Conservation (phyloP, 1,140 invertebrate species). For the Temnothorax curvispinosus region DNA sequence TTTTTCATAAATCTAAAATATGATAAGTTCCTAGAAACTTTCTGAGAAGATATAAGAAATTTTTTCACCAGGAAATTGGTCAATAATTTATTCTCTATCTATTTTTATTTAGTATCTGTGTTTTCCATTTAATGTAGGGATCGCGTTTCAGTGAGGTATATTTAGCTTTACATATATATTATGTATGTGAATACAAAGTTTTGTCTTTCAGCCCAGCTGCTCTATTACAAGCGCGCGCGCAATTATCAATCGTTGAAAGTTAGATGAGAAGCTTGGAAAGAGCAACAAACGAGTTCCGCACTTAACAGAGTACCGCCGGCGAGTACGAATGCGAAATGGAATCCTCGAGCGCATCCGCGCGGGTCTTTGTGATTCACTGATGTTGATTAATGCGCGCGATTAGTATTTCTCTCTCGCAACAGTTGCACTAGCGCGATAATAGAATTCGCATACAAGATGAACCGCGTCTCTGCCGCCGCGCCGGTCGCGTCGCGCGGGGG, state of each 20-base stretch:
- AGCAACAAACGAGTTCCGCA: slow-evolving; percentile 31
- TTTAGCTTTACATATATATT: background rate
- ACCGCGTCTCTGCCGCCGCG: background rate
- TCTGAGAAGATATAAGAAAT: too few species aligned
- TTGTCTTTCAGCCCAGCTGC: background rate
- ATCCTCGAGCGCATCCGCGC: background rate
- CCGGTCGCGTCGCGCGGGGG: background rate
- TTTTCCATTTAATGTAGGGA: background rate
- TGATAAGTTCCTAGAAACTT: too few species aligned
- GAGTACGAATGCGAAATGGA: slow-evolving; percentile 7
- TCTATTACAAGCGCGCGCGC: background rate
- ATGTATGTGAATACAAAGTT: background rate
- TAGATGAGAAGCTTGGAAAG: background rate
- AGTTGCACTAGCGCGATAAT: slow-evolving; percentile 10
- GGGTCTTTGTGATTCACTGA: slow-evolving; percentile 47
- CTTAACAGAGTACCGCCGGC: background rate
- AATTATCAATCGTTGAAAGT: slow-evolving; percentile 41
- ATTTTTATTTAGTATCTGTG: background rate
- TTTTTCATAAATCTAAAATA: too few species aligned
- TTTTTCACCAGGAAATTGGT: too few species aligned
- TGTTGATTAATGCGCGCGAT: slow-evolving; percentile 51
- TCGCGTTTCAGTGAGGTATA: background rate
- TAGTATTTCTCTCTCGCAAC: slow-evolving; percentile 31
- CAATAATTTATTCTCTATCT: background rate
- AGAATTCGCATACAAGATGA: slow-evolving; percentile 58